Base-by-base conservation (phyloP, 1,140 invertebrate genomes). In the Oryctes rhinoceros region DNA sequence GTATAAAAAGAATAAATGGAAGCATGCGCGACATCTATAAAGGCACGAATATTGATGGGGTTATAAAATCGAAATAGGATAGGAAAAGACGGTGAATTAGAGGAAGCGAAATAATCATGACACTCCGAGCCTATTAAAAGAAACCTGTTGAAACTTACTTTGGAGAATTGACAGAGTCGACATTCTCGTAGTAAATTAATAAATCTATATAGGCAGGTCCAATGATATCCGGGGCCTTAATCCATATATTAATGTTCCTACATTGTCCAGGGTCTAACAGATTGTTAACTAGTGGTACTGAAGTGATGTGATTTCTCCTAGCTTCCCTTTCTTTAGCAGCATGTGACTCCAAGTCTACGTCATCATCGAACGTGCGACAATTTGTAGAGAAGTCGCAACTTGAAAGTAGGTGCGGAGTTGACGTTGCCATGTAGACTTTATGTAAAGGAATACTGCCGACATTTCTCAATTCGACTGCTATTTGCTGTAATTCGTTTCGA, bases 161-260 rank as follows among this genome's bases (percentile, higher is more conserved):
- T 6, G 90, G 86, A 81, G 87, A 83, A 81, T 87, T 85, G 82
- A 88, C 89, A 2, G 83, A 76, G 47, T 89, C 83, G 0, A 88
- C 86, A 83, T 92, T 90, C 83, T 94, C 92, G 86, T 95, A 95
- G 85, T 94, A 95, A 84, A 95, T 93, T 44, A 95, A 87, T 79
- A 95, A 87, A 84, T 94, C 91, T 24, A 94, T 86, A 6, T 89
- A 88, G 84, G 93, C 91, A 11, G 89, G 88, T 4, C 93, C 94
- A 37, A 91, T 91, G 53, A 89, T 87, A 80, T 91, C 89, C 6
- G 93, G 92, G 0, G 93, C 94, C 83, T 91, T 90, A 13, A 95
- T 87, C 92, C 93, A 94, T 82, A 94, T 88, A 30, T 90, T 89
- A 76, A 92, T 86, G 24, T 88, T 90, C n/a, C 91, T 87, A 5